These are phyloP conservation scores for Silurus glanis DNA, from an alignment of 2,113 vertebrate species.

Conservation along the genomic window DNA sequence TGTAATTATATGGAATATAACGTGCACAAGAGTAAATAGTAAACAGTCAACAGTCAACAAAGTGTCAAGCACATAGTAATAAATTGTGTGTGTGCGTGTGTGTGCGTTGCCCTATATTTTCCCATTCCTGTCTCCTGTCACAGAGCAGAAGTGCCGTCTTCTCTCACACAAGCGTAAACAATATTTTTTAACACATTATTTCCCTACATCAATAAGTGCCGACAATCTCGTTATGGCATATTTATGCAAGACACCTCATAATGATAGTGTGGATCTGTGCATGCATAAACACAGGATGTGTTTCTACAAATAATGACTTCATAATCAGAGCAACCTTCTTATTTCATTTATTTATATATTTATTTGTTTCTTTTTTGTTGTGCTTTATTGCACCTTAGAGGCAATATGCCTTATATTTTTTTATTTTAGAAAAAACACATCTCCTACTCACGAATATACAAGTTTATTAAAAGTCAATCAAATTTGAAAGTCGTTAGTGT, in stretches of 20 bases:
- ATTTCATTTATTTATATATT: conserved; percentile 4
- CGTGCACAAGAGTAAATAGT: background rate
- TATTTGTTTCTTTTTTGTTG: background rate
- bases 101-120: conserved; percentile 9
- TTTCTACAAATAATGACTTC: conserved; percentile 19
- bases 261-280: conserved; percentile 6
- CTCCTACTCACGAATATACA: background rate
- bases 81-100: background rate
- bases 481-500: conserved; percentile 23
- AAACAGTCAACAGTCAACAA: background rate
- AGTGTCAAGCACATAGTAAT: background rate
- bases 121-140: conserved; percentile 1
- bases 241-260: conserved; percentile 26
- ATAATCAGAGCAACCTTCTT: conserved; percentile 36
- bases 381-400: conserved; percentile 45
- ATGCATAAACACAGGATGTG: conserved; percentile 6
- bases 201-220: conserved; percentile 3
- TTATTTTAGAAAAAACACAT: background rate
- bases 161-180: conserved; percentile 13
- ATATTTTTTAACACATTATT: conserved; percentile 10
- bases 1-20: background rate
- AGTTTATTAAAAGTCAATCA: conserved; percentile 49
- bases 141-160: background rate
- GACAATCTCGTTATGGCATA: background rate
- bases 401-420: background rate